Evolutionary conservation across 2,797 vertebrate species (phyloP).

Genomic region (Hydrolagus colliei): DNA sequence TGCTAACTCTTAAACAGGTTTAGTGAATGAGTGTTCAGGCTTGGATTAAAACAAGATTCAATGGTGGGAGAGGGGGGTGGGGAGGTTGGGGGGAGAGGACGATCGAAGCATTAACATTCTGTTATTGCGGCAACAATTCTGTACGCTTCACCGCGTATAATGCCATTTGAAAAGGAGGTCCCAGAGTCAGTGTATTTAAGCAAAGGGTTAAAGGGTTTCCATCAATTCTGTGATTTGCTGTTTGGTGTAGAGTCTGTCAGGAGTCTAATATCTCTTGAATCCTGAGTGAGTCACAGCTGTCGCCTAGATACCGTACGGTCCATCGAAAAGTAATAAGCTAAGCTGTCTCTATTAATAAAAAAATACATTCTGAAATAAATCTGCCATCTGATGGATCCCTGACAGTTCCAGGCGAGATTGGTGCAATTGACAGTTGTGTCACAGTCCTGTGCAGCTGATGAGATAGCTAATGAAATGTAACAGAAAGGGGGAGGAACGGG

Average conservation of each 20-base stretch:
- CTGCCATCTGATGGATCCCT: slow-evolving; percentile 57
- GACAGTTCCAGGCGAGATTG: slow-evolving; percentile 64
- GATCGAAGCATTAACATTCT: no score
- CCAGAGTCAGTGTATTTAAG: not conserved
- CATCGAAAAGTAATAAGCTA: slow-evolving; percentile 30
- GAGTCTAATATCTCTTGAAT: not conserved
- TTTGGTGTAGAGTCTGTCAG: not conserved
- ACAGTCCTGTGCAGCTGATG: slow-evolving; percentile 58
- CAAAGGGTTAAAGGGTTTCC: slow-evolving; percentile 21
- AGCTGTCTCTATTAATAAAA: slow-evolving; percentile 30
- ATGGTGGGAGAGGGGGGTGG: no score
- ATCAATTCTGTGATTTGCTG: slow-evolving; percentile 4
- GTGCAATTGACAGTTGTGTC: slow-evolving; percentile 50
- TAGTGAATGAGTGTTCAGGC: no score
- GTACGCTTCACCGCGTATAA: not conserved
- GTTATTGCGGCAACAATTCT: no score
- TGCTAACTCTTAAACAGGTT: no score
- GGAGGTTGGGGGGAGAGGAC: no score
- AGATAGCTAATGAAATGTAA: slow-evolving; percentile 64
- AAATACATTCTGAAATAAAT: slow-evolving; percentile 36
- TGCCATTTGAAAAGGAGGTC: not conserved
- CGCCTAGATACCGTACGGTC: slow-evolving; percentile 21
- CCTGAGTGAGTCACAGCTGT: slow-evolving; percentile 18
- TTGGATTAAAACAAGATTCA: no score
- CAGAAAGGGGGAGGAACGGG: not conserved